Evolutionary conservation across 2,113 vertebrate genomes (phyloP).

Genomic region (Columbina picui): DNA sequence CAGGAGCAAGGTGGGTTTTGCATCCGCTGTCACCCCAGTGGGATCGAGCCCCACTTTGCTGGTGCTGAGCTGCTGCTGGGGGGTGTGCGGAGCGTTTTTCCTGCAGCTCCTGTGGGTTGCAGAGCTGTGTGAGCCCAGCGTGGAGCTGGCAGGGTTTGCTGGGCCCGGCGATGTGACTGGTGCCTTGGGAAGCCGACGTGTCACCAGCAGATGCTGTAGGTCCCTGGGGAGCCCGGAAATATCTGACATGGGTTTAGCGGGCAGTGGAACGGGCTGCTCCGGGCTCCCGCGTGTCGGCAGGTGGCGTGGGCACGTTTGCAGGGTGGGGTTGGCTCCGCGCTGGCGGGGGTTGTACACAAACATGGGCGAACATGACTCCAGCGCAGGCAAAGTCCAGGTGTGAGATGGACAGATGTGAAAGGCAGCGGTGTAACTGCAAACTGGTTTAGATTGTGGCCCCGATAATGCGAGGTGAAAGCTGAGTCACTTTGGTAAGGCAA

Average conservation of each 20-base stretch:
- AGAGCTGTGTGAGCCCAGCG: accelerated
- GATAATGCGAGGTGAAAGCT: neutral
- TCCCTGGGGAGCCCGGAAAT: neutral
- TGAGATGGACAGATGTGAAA: neutral
- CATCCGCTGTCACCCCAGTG: accelerated
- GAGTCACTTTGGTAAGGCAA: constrained; percentile 32
- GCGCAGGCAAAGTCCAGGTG: constrained; percentile 33
- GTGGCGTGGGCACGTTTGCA: neutral
- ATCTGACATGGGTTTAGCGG: accelerated
- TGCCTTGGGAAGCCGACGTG: neutral
- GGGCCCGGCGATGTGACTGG: accelerated
- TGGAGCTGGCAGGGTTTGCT: neutral
- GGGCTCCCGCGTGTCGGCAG: accelerated
- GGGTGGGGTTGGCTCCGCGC: neutral
- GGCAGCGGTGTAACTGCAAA: neutral
- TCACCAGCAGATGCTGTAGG: neutral
- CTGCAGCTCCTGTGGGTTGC: accelerated
- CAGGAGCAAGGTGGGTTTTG: constrained; percentile 75
- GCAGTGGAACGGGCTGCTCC: neutral
- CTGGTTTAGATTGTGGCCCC: neutral
- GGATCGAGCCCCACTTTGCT: accelerated
- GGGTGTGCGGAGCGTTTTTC: neutral
- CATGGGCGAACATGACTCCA: neutral
- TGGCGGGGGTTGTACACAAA: neutral
- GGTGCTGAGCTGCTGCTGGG: neutral